Conservation (phyloP, 1,140 invertebrate species). For the Procambarus virginalis region DNA sequence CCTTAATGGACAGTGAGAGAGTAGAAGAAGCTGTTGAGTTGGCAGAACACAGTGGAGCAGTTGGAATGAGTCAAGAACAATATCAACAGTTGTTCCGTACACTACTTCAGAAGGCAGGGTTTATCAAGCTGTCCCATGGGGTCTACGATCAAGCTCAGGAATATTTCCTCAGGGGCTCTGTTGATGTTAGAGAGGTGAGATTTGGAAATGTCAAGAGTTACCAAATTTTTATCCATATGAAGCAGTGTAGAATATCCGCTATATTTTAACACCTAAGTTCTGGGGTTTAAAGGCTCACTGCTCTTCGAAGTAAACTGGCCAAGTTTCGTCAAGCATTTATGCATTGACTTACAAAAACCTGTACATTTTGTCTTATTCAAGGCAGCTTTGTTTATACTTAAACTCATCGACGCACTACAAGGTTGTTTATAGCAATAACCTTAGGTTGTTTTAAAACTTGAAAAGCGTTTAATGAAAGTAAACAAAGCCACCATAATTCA, state of each 20-base stretch:
- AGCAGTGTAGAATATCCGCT: background rate
- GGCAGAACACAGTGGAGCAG: constrained; percentile 75
- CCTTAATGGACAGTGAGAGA: constrained; percentile 75
- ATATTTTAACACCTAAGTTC: background rate
- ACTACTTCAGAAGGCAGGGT: constrained; percentile 76
- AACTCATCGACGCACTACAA: no score
- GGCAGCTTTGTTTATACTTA: no score
- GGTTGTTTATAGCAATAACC: no score
- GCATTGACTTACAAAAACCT: no score
- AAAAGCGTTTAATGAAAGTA: no score
- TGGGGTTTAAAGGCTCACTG: background rate
- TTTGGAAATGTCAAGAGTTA: background rate
- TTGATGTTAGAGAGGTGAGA: constrained; percentile 76
- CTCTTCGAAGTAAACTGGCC: no score
- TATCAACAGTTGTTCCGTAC: constrained; percentile 73
- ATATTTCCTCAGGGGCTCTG: constrained; percentile 74
- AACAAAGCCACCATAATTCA: no score
- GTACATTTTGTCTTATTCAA: no score
- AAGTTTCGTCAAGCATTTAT: no score
- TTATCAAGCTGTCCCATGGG: constrained; percentile 76
- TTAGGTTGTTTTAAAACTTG: no score
- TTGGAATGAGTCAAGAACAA: constrained; percentile 75
- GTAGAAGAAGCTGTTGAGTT: constrained; percentile 76
- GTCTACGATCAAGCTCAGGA: constrained; percentile 76
- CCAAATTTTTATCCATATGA: background rate